These are phyloP conservation scores for Tillus elongatus DNA, from an alignment of 2,888 invertebrate genomes.

Conservation along the genomic window DNA sequence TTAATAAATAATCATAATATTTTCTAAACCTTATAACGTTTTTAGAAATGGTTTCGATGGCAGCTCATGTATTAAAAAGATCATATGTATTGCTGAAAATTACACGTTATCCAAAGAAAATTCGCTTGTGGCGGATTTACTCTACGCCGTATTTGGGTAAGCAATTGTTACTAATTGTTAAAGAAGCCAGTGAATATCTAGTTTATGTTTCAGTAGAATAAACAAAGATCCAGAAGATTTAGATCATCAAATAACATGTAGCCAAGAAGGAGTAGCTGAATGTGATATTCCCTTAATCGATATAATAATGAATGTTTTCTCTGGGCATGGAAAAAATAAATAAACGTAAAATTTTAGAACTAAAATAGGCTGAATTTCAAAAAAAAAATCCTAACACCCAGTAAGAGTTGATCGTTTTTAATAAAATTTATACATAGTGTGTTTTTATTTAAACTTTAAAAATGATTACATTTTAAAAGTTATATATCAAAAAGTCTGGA, in stretches of 20 bases:
- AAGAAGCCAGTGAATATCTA: no score
- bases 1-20: no score
- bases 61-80: constrained; percentile 53
- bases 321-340: background rate
- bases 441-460: background rate
- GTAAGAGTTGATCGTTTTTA: no score
- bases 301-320: background rate
- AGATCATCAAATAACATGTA: background rate
- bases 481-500: background rate
- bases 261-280: background rate
- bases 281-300: background rate
- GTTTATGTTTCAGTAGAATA: no score
- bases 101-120: no score
- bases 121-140: no score
- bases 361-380: constrained; percentile 1
- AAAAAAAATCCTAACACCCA: background rate
- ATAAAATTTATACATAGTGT: no score
- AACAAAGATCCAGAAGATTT: no score
- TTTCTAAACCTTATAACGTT: no score
- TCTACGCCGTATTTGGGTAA: no score
- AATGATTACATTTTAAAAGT: background rate
- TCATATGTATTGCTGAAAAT: constrained; percentile 62
- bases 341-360: background rate
- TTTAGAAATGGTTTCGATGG: constrained; percentile 56
- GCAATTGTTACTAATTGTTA: no score